Evolutionary conservation across 1,140 invertebrate genomes (phyloP).

Genomic region (Drosophila nigromelanica): DNA sequence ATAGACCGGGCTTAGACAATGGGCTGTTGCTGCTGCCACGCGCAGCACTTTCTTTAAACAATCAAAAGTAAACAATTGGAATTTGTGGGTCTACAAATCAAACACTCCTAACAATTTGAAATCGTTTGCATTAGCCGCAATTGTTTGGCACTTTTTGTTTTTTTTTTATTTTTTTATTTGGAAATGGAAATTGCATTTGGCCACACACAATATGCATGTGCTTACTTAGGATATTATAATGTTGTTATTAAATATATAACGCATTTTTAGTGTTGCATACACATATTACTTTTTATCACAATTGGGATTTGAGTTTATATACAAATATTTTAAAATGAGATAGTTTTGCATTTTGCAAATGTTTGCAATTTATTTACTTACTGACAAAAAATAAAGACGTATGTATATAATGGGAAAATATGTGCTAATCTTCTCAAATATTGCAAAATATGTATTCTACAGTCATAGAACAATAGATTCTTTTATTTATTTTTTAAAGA

Average conservation of each 20-base stretch:
- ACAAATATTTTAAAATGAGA: too few relatives aligned
- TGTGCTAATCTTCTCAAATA: too few relatives aligned
- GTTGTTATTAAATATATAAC: too few relatives aligned
- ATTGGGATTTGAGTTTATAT: too few relatives aligned
- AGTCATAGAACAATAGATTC: too few relatives aligned
- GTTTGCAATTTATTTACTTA: too few relatives aligned
- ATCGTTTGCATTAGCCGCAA: conserved; percentile 71
- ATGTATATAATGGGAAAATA: too few relatives aligned
- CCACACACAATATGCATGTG: conserved; percentile 55
- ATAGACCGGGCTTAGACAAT: conserved; percentile 55
- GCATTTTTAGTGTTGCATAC: not conserved
- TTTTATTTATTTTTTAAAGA: too few relatives aligned
- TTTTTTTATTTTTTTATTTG: too few relatives aligned
- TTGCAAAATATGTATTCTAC: too few relatives aligned
- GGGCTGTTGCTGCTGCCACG: conserved; percentile 15
- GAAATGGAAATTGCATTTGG: conserved; percentile 29
- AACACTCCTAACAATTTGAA: conserved; percentile 68
- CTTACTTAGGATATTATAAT: not conserved
- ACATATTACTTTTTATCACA: not conserved
- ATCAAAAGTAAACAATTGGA: conserved; percentile 62
- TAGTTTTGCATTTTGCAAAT: too few relatives aligned
- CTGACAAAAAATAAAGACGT: too few relatives aligned
- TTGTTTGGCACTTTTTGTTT: conserved; percentile 61
- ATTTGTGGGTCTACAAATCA: conserved; percentile 67
- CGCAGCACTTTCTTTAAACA: conserved; percentile 52